Evolutionary conservation across 2,797 vertebrate species (phyloP).

Genomic region (Enoplosus armatus): DNA sequence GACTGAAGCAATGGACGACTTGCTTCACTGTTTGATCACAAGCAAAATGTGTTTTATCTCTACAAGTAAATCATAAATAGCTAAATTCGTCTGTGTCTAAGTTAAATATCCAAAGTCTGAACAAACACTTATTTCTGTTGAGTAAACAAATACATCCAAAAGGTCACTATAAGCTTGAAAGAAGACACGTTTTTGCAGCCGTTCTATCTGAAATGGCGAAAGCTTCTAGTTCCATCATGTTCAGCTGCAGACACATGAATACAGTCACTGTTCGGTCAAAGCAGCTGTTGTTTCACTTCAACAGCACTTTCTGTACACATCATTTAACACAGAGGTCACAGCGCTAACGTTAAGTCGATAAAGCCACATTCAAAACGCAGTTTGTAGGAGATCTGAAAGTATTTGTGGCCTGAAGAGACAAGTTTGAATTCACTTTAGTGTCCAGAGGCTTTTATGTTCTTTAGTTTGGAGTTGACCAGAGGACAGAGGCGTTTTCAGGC

Average conservation of each 20-base stretch:
- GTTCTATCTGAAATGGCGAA: constrained; percentile 38
- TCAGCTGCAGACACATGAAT: constrained; percentile 51
- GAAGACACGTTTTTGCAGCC: constrained; percentile 47
- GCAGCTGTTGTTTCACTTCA: constrained; percentile 14
- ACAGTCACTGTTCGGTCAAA: neutral
- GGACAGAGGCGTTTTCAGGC: constrained; percentile 17
- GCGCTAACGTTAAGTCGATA: neutral
- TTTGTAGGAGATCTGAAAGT: neutral
- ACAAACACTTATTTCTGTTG: constrained; percentile 50
- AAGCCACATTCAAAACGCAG: constrained; percentile 17
- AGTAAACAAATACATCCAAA: constrained; percentile 68
- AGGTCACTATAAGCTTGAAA: constrained; percentile 59
- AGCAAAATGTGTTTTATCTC: constrained; percentile 36
- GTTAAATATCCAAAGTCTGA: constrained; percentile 62
- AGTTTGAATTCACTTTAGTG: constrained; percentile 54
- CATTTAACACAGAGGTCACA: neutral
- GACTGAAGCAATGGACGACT: constrained; percentile 3
- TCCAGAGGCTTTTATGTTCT: constrained; percentile 10
- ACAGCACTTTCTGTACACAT: neutral
- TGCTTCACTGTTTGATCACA: constrained; percentile 42
- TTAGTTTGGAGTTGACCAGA: constrained; percentile 7
- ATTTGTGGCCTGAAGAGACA: constrained; percentile 11
- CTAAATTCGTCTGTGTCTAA: constrained; percentile 35
- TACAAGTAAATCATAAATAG: constrained; percentile 64
- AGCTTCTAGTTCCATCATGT: constrained; percentile 21